phyloP scores from a whole-genome alignment of 2,113 vertebrate genomes.

The Isichthys henryi region DNA sequence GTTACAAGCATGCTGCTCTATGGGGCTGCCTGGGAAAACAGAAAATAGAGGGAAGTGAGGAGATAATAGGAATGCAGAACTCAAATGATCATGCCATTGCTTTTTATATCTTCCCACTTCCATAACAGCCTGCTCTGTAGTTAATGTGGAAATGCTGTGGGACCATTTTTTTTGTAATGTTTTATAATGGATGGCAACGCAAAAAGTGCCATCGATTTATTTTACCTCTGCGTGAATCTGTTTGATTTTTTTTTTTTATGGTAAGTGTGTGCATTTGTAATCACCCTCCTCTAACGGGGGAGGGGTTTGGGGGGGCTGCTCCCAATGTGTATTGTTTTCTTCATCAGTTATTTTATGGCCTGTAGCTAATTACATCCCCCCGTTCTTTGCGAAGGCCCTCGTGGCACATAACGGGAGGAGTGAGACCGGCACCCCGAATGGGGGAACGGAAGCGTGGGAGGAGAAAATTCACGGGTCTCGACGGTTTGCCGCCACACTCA shows the following conservation, averaged over 20 bases:
- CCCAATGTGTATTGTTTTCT: neutral
- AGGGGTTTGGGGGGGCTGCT: neutral
- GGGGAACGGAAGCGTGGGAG: neutral
- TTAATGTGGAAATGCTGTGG: neutral
- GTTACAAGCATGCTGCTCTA: neutral
- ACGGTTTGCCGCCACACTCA: neutral
- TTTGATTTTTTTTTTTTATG: neutral
- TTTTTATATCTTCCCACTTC: neutral
- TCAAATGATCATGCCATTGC: neutral
- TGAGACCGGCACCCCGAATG: neutral
- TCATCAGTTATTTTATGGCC: neutral
- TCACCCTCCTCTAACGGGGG: neutral
- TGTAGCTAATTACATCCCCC: neutral
- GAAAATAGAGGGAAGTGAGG: neutral
- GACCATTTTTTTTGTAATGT: neutral
- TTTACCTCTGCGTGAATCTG: neutral
- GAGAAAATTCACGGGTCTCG: neutral
- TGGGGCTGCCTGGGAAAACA: neutral
- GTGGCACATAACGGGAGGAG: neutral
- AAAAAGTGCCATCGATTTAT: neutral
- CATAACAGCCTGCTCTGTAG: neutral
- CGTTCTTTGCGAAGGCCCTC: neutral
- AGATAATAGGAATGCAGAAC: neutral
- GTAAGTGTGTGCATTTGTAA: neutral
- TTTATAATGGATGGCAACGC: slow-evolving; percentile 1